A percentile compares a stretch with the other conserved stretches of the same genome.
Conservation (phyloP, 2,888 invertebrate genomes). For the Drosophila macrospina region DNA sequence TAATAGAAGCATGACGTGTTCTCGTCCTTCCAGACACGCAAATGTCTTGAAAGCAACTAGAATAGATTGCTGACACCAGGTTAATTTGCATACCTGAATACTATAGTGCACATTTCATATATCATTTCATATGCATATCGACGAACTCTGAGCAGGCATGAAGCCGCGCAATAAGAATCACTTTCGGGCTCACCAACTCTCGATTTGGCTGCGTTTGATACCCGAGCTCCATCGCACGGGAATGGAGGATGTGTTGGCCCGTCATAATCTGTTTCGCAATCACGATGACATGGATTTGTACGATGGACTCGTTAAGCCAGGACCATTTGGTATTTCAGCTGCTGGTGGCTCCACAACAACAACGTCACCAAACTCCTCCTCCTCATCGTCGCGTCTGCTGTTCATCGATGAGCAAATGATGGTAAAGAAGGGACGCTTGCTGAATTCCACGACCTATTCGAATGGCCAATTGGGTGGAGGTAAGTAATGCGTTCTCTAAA, state of each 20-base stretch:
- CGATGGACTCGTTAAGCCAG: conserved; percentile 94
- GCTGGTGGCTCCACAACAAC: conserved; percentile 70
- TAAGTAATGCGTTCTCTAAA: conserved; percentile 69
- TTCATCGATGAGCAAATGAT: conserved; percentile 84
- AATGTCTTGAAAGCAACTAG: conserved; percentile 48
- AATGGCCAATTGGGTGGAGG: conserved; percentile 83
- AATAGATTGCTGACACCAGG: conserved; percentile 57
- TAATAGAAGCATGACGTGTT: conserved; percentile 20
- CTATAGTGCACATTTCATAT: conserved; percentile 9
- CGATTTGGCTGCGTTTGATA: conserved; percentile 97
- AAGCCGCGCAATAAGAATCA: conserved; percentile 96
- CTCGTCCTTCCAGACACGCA: conserved; percentile 62
- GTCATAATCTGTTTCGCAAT: conserved; percentile 95
- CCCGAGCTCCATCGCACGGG: conserved; percentile 95
- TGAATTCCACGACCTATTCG: conserved; percentile 80
- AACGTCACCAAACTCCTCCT: conserved; percentile 53
- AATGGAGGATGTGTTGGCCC: conserved; percentile 94
- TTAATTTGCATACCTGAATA: conserved; percentile 62
- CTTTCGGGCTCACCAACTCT: conserved; percentile 96
- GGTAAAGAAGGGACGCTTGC: conserved; percentile 81
- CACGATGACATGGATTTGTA: conserved; percentile 95
- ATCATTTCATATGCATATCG: conserved; percentile 8
- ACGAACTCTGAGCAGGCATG: conserved; percentile 88
- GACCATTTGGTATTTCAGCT: conserved; percentile 87
- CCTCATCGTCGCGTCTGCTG: conserved; percentile 76